Base-by-base conservation (phyloP, 2,888 invertebrate species). In the Plebejus anna region DNA sequence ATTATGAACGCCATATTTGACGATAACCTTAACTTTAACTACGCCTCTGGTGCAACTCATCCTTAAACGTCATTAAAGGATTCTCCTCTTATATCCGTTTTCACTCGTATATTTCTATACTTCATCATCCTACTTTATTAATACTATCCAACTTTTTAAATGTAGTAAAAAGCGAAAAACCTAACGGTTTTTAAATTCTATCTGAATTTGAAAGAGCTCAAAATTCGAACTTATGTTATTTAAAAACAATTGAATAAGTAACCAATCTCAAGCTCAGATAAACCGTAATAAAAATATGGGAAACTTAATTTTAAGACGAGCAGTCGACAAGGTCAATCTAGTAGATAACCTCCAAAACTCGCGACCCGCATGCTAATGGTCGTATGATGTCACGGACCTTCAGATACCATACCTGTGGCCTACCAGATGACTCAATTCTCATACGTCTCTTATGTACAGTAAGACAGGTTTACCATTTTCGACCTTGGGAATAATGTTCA, bases 341-440 rank as follows among this genome's bases (percentile, higher is more conserved):
- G 80, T 77, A 51, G 81, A 77, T 79, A 84, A 80, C 88, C 88
- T 87, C 84, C 84, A 77, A n/a, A 76, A 79, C 79, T 79, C 80
- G 82, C 81, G 85, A 84, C 82, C 82, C 80, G 82, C 82, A 84
- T 83, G 80, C 79, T 78, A 79, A 80, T 76, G 70, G 57, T 47
- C 77, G 76, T 76, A 86, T 89, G 88, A 89, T 87, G 87, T 89
- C 89, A 89, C 77, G 79, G 47, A 72, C 75, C 75, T 57, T 73
- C 51, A 28, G 28, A 51, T 13, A 16, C 7, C 51, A 55, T 51
- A 36, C 28, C 22, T 32, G 32, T 66, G 66, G 13, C 16, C 13
- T 66, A 28, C 3, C 66, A 32, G 32, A 66, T 36, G 66, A 66
- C 13, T 66, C 66, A 66, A 66, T 66, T 36, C 32, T 32, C 66